Evolutionary conservation across 2,888 invertebrate genomes (phyloP).

Genomic region (Julus scandinavius): DNA sequence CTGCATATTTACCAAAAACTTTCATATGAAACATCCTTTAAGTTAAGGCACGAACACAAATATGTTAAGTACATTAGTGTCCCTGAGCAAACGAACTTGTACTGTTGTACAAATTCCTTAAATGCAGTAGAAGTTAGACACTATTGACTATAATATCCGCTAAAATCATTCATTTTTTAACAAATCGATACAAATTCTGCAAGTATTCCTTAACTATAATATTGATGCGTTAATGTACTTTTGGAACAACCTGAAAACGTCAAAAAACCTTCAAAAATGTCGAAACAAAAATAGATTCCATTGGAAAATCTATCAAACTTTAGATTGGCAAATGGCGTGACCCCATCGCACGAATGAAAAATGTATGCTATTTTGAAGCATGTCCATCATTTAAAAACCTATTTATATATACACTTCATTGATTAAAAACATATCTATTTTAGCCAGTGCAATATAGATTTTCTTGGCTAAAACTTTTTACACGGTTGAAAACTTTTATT

Average conservation of each 20-base stretch:
- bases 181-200: too few relatives aligned
- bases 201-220: too few relatives aligned
- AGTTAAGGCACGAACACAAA: too few relatives aligned
- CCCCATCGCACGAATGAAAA: not conserved
- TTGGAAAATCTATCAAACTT: not conserved
- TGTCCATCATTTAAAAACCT: not conserved
- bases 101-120: too few relatives aligned
- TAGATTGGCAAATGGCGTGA: conserved; percentile 1
- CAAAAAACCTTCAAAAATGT: not conserved
- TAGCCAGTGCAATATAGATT: not conserved
- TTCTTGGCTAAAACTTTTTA: not conserved
- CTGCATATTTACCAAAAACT: too few relatives aligned
- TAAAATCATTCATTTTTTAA: too few relatives aligned
- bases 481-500: too few relatives aligned
- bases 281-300: not conserved
- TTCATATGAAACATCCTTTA: too few relatives aligned
- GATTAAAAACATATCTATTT: not conserved
- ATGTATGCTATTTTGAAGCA: conserved; percentile 20
- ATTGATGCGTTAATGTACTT: not conserved
- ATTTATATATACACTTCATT: conserved; percentile 3
- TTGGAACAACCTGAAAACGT: not conserved
- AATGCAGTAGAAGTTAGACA: too few relatives aligned
- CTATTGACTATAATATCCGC: too few relatives aligned
- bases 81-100: too few relatives aligned
- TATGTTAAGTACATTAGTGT: too few relatives aligned